phyloP scores from a whole-genome alignment of 2,888 invertebrate genomes.

The Cyaniris semiargus region DNA sequence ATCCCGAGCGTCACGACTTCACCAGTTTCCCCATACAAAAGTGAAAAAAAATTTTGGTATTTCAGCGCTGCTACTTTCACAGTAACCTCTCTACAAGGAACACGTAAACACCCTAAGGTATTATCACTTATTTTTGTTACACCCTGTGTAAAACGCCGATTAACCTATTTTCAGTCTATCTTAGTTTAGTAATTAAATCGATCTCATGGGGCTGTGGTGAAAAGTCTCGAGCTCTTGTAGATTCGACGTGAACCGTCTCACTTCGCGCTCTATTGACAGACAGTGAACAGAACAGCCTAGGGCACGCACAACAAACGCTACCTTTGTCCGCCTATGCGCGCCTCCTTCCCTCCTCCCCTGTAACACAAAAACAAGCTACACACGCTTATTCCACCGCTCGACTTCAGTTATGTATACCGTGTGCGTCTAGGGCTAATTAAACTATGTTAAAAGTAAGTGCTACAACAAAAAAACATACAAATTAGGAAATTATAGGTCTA shows the following conservation, averaged over 20 bases:
- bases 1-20: no score
- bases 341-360: constrained; percentile 75
- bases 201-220: constrained; percentile 27
- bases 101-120: no score
- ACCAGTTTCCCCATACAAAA: no score
- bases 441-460: constrained; percentile 12
- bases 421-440: constrained; percentile 5
- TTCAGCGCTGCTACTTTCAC: no score
- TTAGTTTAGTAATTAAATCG: neutral
- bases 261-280: constrained; percentile 76
- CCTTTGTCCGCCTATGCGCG: constrained; percentile 75
- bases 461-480: neutral
- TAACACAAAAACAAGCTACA: constrained; percentile 79
- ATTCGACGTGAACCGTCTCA: constrained; percentile 72
- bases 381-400: constrained; percentile 64
- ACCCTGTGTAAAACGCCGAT: no score
- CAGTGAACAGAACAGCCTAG: constrained; percentile 80
- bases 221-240: constrained; percentile 48
- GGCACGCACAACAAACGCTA: constrained; percentile 81
- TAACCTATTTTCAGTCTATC: no score
- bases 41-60: no score
- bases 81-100: no score
- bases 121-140: no score
- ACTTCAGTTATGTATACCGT: constrained; percentile 38
- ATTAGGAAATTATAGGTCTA: no score